Evolutionary conservation across 2,888 invertebrate species (phyloP), one percentile per base, ranked within the genome.

Genomic region (Standfussiana lucernea): DNA sequence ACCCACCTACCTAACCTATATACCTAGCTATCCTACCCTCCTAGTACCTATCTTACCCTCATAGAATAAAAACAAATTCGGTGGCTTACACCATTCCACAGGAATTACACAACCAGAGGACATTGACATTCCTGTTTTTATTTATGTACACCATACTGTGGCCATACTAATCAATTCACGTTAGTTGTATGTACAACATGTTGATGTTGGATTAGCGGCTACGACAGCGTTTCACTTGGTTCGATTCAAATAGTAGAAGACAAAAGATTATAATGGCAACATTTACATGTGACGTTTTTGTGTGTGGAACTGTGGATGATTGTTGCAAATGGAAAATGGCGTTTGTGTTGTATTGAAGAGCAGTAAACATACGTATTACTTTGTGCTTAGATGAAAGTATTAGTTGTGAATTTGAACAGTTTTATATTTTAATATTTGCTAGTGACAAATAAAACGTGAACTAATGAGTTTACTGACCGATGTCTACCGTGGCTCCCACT

Each of bases 401-500:
- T 85, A 80, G 86, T 78, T 79, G 84, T 85, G 77, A 78, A 82
- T 83, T 79, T 81, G 68, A 84, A 80, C 80, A 78, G 77, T 65
- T 74, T 77, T 86, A 75, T 86, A 88, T 89, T 92, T 83, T 89
- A 91, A 85, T 84, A 89, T 89, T 90, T 86, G 79, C 74, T 90
- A 92, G 94, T 93, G 93, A 90, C 90, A 93, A 88, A 65, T 91
- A 91, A 90, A 95, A 92, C 91, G 95, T 94, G 94, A 91, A 95
- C 96, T 95, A 91, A 96, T 96, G 96, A 96, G 94, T 96, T 95
- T 96, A 93, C 93, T 95, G 96, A 96, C 96, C 93, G 96, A 96
- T 96, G 96, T 96, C 96, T 96, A 95, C 96, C 96, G 94, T 96
- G 95, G 96, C 96, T 94, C 96, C 96, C 93, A 96, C 93, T 95